These are phyloP conservation scores for Elmis aenea DNA, from an alignment of 2,888 invertebrate species.

Conservation along the genomic window DNA sequence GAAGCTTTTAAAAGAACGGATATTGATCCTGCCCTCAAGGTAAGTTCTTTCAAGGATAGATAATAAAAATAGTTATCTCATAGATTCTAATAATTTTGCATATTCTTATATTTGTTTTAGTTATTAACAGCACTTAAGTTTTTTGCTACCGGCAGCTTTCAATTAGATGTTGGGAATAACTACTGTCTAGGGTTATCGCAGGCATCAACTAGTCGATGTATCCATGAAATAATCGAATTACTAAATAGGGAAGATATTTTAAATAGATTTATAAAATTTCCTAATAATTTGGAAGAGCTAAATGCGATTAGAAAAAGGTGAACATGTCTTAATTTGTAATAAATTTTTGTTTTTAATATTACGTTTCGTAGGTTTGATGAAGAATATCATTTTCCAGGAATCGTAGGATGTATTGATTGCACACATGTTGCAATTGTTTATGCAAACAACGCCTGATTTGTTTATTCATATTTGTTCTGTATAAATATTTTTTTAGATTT, in stretches of 20 bases:
- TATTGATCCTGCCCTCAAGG: conserved; percentile 1
- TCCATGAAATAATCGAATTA: conserved; percentile 11
- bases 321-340: too few relatives aligned
- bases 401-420: conserved; percentile 28
- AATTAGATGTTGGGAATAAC: conserved; percentile 14
- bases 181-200: conserved; percentile 14
- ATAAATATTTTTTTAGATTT: conserved; percentile 4
- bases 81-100: too few relatives aligned
- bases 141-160: conserved; percentile 19
- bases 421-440: conserved; percentile 30
- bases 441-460: conserved; percentile 18
- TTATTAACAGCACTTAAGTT: too few relatives aligned
- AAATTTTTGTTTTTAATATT: conserved; percentile 2
- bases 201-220: conserved; percentile 15
- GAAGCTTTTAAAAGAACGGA: background rate
- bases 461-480: too few relatives aligned
- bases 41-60: too few relatives aligned
- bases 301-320: too few relatives aligned
- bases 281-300: conserved; percentile 14
- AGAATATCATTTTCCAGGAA: conserved; percentile 15
- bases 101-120: too few relatives aligned
- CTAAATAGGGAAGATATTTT: conserved; percentile 12
- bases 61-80: too few relatives aligned
- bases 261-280: conserved; percentile 14
- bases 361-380: conserved; percentile 12